Percentiles rank a stretch among this genome's conserved stretches.
Conservation (phyloP, 2,888 invertebrate species). For the Belgica antarctica region DNA sequence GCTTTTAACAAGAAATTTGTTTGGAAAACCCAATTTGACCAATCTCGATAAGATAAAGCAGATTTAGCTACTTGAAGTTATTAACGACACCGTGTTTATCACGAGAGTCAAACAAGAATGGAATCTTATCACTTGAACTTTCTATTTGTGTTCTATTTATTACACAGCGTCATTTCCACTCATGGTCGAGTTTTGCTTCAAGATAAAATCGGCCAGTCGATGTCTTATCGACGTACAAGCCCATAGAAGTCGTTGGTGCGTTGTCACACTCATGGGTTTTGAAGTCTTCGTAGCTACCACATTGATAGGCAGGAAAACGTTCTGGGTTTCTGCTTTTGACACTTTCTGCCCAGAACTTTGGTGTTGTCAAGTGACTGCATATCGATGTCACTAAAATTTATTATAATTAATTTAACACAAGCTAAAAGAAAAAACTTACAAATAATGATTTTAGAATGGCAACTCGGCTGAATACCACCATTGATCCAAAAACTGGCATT, state of each 20-base stretch:
- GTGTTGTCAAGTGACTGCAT: slow-evolving; percentile 29
- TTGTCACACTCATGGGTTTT: neutral
- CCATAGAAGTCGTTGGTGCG: neutral
- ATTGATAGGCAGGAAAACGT: slow-evolving; percentile 12
- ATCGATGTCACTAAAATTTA: slow-evolving; percentile 7
- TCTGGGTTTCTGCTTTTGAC: neutral
- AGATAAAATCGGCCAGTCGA: slow-evolving; percentile 28
- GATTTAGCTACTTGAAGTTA: too few species aligned
- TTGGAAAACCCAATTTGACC: neutral
- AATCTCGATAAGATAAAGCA: neutral
- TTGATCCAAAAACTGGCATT: slow-evolving; percentile 34
- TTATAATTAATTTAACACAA: neutral
- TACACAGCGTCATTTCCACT: too few species aligned
- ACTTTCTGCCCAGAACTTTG: slow-evolving; percentile 35
- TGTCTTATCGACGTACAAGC: neutral
- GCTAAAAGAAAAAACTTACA: neutral
- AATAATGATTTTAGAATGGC: neutral
- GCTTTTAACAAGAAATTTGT: too few species aligned
- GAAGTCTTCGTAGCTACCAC: neutral
- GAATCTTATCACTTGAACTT: neutral
- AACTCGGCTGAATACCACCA: slow-evolving; percentile 32
- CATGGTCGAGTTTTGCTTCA: neutral
- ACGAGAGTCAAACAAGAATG: too few species aligned
- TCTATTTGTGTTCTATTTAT: neutral
- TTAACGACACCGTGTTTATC: neutral